Evolutionary conservation across 2,888 invertebrate species (phyloP).

Genomic region (Ornithoptera alexandrae): DNA sequence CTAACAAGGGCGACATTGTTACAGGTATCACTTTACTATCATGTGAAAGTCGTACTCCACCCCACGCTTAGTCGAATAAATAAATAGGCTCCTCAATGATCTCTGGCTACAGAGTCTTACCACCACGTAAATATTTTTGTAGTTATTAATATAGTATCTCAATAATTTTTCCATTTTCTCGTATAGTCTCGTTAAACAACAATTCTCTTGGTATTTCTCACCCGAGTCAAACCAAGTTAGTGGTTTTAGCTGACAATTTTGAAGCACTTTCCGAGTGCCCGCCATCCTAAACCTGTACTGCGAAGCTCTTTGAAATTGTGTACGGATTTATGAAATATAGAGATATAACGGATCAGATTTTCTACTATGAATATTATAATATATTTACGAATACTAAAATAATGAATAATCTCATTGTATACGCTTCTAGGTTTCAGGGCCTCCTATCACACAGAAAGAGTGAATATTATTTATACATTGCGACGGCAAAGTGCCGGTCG

Average conservation of each 20-base stretch:
- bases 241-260: conserved; percentile 13
- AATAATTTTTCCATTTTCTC: background rate
- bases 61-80: too few relatives aligned
- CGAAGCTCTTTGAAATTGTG: background rate
- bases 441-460: too few relatives aligned
- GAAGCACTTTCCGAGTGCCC: conserved; percentile 16
- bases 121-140: too few relatives aligned
- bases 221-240: conserved; percentile 7
- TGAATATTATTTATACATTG: too few relatives aligned
- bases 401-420: too few relatives aligned
- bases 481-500: too few relatives aligned
- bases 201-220: background rate
- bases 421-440: too few relatives aligned
- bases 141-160: background rate
- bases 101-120: background rate
- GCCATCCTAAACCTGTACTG: background rate
- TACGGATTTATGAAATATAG: background rate
- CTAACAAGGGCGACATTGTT: too few relatives aligned
- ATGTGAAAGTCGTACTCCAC: too few relatives aligned
- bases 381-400: too few relatives aligned
- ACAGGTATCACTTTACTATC: too few relatives aligned
- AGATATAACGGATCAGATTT: background rate
- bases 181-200: background rate
- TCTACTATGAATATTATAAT: too few relatives aligned
- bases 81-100: background rate